These are phyloP conservation scores for Nibea albiflora DNA, from an alignment of 2,113 vertebrate genomes.

Conservation along the genomic window DNA sequence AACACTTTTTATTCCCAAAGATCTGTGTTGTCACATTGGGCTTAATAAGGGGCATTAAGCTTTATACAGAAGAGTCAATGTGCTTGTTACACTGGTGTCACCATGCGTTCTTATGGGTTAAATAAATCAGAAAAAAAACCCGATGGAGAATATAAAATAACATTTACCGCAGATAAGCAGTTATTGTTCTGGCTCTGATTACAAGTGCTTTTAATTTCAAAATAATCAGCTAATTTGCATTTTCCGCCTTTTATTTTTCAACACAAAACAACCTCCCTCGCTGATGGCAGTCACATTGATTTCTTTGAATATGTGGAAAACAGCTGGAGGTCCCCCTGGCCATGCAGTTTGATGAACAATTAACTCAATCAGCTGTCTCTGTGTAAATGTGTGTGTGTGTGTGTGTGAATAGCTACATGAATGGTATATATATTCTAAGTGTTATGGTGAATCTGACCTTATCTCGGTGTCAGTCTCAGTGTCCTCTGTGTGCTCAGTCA, in stretches of 20 bases:
- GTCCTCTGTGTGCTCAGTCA: slow-evolving; percentile 5
- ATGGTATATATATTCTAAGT: background rate
- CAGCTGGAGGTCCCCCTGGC: background rate
- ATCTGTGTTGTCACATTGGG: too few species aligned
- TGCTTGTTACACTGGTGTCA: too few species aligned
- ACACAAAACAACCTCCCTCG: background rate
- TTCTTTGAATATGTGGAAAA: background rate
- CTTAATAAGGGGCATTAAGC: too few species aligned
- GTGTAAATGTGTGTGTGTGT: background rate
- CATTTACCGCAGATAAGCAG: background rate
- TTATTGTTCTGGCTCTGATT: background rate
- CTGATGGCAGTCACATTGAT: too few species aligned
- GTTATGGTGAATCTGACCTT: background rate
- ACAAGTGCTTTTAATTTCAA: background rate
- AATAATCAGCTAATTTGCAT: background rate
- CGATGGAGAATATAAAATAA: background rate
- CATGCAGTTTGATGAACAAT: background rate
- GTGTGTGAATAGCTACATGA: background rate
- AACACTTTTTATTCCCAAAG: too few species aligned
- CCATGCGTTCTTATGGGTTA: too few species aligned
- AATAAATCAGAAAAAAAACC: too few species aligned
- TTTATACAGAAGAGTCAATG: too few species aligned
- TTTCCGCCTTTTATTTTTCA: background rate
- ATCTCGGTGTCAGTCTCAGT: background rate
- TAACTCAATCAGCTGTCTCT: background rate